Evolutionary conservation across 2,113 vertebrate species (phyloP), one percentile per base, ranked within the genome.

Genomic region (Aleadryas rufinucha): DNA sequence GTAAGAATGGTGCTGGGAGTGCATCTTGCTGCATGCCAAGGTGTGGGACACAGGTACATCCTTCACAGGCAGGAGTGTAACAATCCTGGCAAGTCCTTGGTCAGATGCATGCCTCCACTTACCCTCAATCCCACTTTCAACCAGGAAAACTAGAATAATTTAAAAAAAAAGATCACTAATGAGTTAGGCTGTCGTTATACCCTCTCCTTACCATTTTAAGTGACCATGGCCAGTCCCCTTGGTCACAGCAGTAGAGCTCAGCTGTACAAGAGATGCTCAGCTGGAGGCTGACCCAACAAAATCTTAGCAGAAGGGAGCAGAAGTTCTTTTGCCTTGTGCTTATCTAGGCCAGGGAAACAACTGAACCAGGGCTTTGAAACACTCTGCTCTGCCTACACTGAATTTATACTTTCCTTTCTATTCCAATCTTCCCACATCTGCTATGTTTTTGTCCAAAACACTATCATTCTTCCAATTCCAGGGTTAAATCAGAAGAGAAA

Each of bases 171-270:
- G 17, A 21, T 6, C 11, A 7, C 13, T 50, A 20, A 57, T 61
- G 9, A 87, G 37, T n/a, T 37, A 22, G 14, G 7, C 37, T 61
- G 2, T 24, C 8, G 13, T 49, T 83, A 57, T 3, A 53, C 15
- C 7, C 7, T 84, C 28, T 71, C 69, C 6, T 75, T 10, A 37
- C 4, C 6, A 13, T 60, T 75, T 37, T 9, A 61, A 61, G n/a
- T 49, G 71, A 66, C 13, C 0, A 0, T 8, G 26, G 37, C 39
- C 68, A 61, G 42, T 19, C 18, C 41, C 39, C 11, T 6, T 4
- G 33, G 88, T 56, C 78, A 74, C 28, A 50, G 45, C 16, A 60
- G 33, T 0, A 26, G 56, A 70, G 50, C 39, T 84, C 78, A 78
- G 71, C 33, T 64, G 76, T 53, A 20, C 24, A 27, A 18, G 23